Conservation (phyloP, 2,888 invertebrate species). For the Ennomos fuscantarius region DNA sequence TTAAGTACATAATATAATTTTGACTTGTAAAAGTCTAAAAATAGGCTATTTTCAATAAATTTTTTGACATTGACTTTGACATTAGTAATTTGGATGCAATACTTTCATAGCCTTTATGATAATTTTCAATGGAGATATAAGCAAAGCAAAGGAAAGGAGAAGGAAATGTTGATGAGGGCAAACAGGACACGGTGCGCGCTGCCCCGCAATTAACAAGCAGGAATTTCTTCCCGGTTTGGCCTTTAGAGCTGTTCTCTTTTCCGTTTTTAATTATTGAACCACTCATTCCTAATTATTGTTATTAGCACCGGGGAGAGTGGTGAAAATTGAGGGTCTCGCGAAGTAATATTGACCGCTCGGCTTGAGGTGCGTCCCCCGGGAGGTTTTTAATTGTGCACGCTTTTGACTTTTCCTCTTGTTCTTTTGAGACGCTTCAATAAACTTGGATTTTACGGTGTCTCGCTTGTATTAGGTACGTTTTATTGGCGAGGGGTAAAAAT, state of each 20-base stretch:
- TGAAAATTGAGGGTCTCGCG: slow-evolving; percentile 83
- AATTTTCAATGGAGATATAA: slow-evolving; percentile 65
- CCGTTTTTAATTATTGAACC: slow-evolving; percentile 87
- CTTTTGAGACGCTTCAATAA: slow-evolving; percentile 80
- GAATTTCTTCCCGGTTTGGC: slow-evolving; percentile 61
- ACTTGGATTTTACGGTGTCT: slow-evolving; percentile 77
- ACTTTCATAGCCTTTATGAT: slow-evolving; percentile 51
- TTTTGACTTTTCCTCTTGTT: slow-evolving; percentile 82
- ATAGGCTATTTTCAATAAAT: no score
- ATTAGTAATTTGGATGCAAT: slow-evolving; percentile 27
- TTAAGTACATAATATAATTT: no score
- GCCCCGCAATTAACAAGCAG: slow-evolving; percentile 42
- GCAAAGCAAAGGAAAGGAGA: slow-evolving; percentile 65
- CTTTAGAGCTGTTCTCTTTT: slow-evolving; percentile 81
- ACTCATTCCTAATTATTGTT: slow-evolving; percentile 87
- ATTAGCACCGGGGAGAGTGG: slow-evolving; percentile 83
- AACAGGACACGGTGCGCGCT: slow-evolving; percentile 51
- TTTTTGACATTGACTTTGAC: no score
- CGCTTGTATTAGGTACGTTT: slow-evolving; percentile 67
- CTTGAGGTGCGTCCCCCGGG: slow-evolving; percentile 73
- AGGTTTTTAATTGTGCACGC: slow-evolving; percentile 81
- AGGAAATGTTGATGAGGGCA: slow-evolving; percentile 66
- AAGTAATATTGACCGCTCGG: slow-evolving; percentile 81
- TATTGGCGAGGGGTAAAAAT: slow-evolving; percentile 58
- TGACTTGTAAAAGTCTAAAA: no score